Evolutionary conservation across 2,113 vertebrate species (phyloP).

Genomic region (Indicator indicator): DNA sequence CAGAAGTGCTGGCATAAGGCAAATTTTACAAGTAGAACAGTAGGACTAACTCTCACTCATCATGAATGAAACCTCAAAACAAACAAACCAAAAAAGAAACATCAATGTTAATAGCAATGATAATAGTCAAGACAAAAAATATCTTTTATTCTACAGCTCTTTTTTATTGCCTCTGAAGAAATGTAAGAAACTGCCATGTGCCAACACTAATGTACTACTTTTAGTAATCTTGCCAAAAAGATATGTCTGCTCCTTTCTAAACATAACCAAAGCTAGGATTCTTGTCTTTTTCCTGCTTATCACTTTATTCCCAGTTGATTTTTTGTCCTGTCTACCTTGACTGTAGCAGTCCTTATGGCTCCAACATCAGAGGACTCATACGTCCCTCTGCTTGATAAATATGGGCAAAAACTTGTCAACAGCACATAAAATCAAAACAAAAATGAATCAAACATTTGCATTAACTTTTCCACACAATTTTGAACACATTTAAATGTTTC

Average conservation of each 20-base stretch:
- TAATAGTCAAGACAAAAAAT: background rate
- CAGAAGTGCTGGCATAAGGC: slow-evolving; percentile 26
- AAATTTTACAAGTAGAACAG: slow-evolving; percentile 20
- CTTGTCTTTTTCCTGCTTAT: background rate
- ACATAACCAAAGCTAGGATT: background rate
- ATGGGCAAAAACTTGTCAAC: background rate
- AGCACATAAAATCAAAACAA: background rate
- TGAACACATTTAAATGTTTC: background rate
- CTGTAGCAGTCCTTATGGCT: background rate
- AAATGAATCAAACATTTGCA: background rate
- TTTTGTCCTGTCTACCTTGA: background rate
- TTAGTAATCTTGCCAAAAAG: background rate
- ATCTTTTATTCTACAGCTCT: background rate
- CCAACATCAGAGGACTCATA: background rate
- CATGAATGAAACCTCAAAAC: background rate
- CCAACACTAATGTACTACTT: background rate
- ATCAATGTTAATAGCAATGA: background rate
- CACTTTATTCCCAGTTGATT: background rate
- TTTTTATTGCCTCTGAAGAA: background rate
- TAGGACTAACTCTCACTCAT: background rate
- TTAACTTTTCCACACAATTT: background rate
- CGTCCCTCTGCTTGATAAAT: background rate
- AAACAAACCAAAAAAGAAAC: background rate
- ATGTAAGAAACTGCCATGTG: background rate
- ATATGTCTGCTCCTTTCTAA: background rate